Conservation (phyloP, 2,797 vertebrate species). For the Malacoctenus gilli region DNA sequence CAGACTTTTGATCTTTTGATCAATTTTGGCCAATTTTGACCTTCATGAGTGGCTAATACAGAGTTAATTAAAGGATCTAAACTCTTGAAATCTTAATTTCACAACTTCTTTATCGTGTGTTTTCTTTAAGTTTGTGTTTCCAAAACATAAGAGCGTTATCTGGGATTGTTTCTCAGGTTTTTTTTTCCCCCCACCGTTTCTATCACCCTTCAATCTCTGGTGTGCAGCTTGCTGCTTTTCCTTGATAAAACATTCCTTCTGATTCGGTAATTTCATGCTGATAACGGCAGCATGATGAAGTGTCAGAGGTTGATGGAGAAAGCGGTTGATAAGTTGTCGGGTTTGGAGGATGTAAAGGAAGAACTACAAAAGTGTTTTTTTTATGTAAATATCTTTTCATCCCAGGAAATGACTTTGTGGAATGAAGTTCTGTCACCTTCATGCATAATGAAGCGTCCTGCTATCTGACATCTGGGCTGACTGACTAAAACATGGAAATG, state of each 20-base stretch:
- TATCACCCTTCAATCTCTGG: not conserved
- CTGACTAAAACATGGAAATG: constrained; percentile 16
- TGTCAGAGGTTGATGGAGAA: constrained; percentile 1
- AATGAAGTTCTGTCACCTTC: constrained; percentile 27
- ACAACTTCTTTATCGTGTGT: too few species aligned
- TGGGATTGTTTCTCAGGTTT: not conserved
- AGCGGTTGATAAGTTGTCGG: not conserved
- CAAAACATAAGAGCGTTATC: not conserved
- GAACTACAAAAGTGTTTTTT: constrained; percentile 9
- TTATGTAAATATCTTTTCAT: constrained; percentile 33
- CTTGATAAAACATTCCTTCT: not conserved
- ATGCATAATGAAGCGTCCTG: constrained; percentile 29
- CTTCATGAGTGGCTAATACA: too few species aligned
- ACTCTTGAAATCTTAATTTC: too few species aligned
- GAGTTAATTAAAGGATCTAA: too few species aligned
- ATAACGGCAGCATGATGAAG: not conserved
- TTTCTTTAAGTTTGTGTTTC: not conserved
- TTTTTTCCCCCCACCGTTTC: not conserved
- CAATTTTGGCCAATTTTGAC: too few species aligned
- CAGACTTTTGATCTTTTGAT: too few species aligned
- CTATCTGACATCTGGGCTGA: constrained; percentile 38
- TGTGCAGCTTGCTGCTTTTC: not conserved
- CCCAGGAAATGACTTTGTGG: constrained; percentile 22
- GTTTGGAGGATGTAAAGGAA: constrained; percentile 1
- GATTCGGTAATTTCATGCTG: not conserved